Conservation (phyloP, 2,888 invertebrate genomes). For the Aphidius colemani region DNA sequence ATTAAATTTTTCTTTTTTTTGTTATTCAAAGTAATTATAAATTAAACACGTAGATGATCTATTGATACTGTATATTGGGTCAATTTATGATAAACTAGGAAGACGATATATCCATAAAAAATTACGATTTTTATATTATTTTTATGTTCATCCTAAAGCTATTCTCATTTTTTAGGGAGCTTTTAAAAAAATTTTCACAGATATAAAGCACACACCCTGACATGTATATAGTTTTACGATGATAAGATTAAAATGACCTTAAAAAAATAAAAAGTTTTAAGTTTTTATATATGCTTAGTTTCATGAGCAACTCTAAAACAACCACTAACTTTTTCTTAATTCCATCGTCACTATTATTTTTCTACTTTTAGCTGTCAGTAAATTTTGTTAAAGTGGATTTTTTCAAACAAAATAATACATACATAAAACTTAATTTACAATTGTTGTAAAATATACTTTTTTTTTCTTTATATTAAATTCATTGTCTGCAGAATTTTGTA, state of each 20-base stretch:
- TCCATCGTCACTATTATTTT: constrained; percentile 1
- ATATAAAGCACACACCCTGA: no score
- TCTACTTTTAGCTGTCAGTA: not conserved
- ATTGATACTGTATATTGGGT: constrained; percentile 13
- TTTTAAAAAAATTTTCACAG: no score
- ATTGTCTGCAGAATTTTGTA: constrained; percentile 2
- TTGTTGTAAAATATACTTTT: constrained; percentile 7
- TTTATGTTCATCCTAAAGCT: constrained; percentile 9
- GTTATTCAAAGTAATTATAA: not conserved
- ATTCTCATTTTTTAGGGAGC: no score
- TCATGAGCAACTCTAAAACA: not conserved
- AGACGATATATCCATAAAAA: constrained; percentile 33
- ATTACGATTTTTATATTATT: constrained; percentile 23
- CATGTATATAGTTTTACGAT: constrained; percentile 10
- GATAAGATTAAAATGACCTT: constrained; percentile 25
- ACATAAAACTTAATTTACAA: constrained; percentile 35
- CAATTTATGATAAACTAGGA: constrained; percentile 32
- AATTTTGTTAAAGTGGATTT: no score
- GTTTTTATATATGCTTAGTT: not conserved
- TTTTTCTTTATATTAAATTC: not conserved
- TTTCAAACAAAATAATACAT: constrained; percentile 7
- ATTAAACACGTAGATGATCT: constrained; percentile 19
- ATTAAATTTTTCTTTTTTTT: not conserved
- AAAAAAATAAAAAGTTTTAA: not conserved
- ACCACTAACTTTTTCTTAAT: constrained; percentile 2